Evolutionary conservation across 2,888 invertebrate genomes (phyloP), one percentile per base, ranked within the genome.

Genomic region (Mesorhabditis belari): DNA sequence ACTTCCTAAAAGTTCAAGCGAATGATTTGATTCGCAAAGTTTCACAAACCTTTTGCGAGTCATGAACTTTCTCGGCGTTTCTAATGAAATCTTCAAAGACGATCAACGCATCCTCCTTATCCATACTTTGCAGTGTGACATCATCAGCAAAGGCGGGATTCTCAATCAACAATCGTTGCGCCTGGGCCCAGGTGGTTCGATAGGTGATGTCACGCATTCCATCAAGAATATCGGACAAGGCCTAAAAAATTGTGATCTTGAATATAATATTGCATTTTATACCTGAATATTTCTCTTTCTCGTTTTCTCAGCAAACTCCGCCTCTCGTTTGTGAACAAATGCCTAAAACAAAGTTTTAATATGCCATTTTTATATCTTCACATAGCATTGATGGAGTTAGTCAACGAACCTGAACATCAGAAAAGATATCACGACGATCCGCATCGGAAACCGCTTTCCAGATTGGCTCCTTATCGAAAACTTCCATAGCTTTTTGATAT

Each of bases 21-120:
- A 51, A 26, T 17, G 19, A 2, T 5, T 49, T 17, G 2, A 24
- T 9, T 1, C 12, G 9, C 17, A n/a, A 12, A n/a, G 57, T 91
- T 63, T 91, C 89, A 55, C 90, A 87, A 79, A 94, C 93, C 67
- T 89, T 89, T 71, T 92, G 92, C 80, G 91, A 90, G 63, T 89
- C 87, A 79, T 92, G 90, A 80, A 96, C 95, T 71, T 88, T 87
- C 80, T 98, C 96, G 67, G 96, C 84, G 77, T 90, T 89, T 64
- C 92, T 87, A 65, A 98, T 95, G 82, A 98, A 96, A 77, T 95
- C 93, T 83, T 98, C 95, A 82, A 98, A 99, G 1, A 95, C 94
- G 64, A 94, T 88, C 27, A 99, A 84, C 0, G 98, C 98, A 82
- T 99, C 98, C 83, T 96, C 96, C 82, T 98, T 98, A 82, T 98